phyloP scores from a whole-genome alignment of 2,797 vertebrate species.

The Rachycentron canadum region DNA sequence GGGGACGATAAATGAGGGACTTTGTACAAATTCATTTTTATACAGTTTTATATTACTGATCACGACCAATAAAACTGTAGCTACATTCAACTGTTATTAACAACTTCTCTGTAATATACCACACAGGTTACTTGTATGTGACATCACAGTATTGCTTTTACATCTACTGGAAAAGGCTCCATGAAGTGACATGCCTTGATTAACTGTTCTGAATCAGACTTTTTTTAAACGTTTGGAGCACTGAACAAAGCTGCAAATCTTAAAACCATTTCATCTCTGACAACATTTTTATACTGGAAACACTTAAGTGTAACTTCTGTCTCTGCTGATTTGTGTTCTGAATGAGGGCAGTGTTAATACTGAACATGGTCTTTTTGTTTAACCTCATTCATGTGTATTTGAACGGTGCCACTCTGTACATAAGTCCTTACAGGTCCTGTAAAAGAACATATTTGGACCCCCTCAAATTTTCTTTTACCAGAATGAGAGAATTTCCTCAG shows the following conservation, averaged over 20 bases:
- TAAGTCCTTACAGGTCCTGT: constrained; percentile 15
- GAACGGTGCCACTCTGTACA: constrained; percentile 34
- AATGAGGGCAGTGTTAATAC: constrained; percentile 57
- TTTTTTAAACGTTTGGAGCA: constrained; percentile 11
- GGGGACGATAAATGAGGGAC: constrained; percentile 75
- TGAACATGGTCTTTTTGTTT: constrained; percentile 21
- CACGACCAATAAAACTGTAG: constrained; percentile 16
- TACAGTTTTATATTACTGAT: constrained; percentile 66
- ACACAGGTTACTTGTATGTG: constrained; percentile 17
- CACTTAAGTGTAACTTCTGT: constrained; percentile 15
- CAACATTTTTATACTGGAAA: constrained; percentile 38
- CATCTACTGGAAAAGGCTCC: constrained; percentile 31
- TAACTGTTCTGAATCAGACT: constrained; percentile 7
- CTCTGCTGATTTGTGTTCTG: constrained; percentile 18
- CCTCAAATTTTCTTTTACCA: constrained; percentile 22
- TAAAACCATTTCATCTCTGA: constrained; percentile 28
- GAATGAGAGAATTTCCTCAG: constrained; percentile 49
- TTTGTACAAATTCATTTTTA: constrained; percentile 66
- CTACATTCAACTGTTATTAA: constrained; percentile 18
- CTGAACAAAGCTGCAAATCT: constrained; percentile 32
- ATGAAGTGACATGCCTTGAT: constrained; percentile 21
- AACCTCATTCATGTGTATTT: constrained; percentile 42
- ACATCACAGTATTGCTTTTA: constrained; percentile 49
- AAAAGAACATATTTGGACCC: constrained; percentile 11
- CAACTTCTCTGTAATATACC: constrained; percentile 7